Conservation (phyloP, 2,888 invertebrate species). For the Quadroppia sp. region DNA sequence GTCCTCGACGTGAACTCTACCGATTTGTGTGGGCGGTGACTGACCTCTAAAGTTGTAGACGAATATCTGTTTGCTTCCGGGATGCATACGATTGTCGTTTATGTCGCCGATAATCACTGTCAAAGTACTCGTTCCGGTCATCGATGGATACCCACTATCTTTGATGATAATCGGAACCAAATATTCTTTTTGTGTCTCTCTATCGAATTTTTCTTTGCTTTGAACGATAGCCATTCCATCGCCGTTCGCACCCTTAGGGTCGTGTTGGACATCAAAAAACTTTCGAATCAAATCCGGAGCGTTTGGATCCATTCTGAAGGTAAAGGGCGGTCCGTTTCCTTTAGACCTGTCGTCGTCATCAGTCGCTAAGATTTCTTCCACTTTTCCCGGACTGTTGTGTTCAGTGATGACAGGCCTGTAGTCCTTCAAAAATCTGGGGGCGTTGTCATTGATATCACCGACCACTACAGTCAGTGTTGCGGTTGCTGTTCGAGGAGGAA, state of each 20-base stretch:
- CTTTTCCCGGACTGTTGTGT: constrained; percentile 83
- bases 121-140: constrained; percentile 91
- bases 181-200: constrained; percentile 93
- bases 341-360: constrained; percentile 90
- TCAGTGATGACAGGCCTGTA: constrained; percentile 88
- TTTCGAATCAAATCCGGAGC: constrained; percentile 88
- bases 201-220: constrained; percentile 83
- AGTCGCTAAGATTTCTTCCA: constrained; percentile 85
- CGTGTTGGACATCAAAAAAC: constrained; percentile 93
- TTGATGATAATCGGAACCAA: constrained; percentile 94
- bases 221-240: constrained; percentile 98
- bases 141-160: constrained; percentile 92
- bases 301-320: constrained; percentile 85
- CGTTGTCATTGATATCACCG: constrained; percentile 91
- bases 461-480: constrained; percentile 90
- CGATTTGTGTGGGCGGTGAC: constrained; percentile 83
- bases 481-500: constrained; percentile 87
- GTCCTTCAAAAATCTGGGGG: constrained; percentile 80
- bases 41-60: constrained; percentile 82
- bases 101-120: constrained; percentile 96
- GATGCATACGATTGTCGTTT: constrained; percentile 98
- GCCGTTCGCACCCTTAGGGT: constrained; percentile 93
- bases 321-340: constrained; percentile 95
- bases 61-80: constrained; percentile 90
- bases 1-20: constrained; percentile 93